These are phyloP conservation scores for Megathymus violae DNA, from an alignment of 1,140 invertebrate genomes.

Conservation along the genomic window DNA sequence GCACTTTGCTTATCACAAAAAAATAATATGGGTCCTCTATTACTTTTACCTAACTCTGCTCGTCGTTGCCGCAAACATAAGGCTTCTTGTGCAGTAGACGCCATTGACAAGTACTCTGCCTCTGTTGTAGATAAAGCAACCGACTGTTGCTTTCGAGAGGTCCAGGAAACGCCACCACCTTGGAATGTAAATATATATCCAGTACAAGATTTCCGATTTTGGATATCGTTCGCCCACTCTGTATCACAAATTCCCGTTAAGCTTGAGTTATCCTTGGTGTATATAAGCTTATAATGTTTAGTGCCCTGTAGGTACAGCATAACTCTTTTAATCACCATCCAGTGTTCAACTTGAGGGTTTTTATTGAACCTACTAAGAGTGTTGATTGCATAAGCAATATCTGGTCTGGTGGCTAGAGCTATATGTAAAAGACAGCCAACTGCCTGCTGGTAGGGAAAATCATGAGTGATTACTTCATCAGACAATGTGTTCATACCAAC, in stretches of 20 bases:
- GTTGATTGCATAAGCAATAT: constrained; percentile 47
- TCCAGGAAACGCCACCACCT: constrained; percentile 54
- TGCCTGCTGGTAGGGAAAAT: constrained; percentile 45
- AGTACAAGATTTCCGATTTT: constrained; percentile 52
- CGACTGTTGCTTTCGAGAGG: constrained; percentile 56
- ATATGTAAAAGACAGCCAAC: constrained; percentile 49
- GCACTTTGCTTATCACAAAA: constrained; percentile 43
- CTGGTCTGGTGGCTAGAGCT: constrained; percentile 48
- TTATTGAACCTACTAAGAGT: constrained; percentile 45
- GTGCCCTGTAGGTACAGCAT: constrained; percentile 45
- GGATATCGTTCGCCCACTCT: constrained; percentile 42
- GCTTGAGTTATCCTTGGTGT: constrained; percentile 37
- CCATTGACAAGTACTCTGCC: constrained; percentile 48
- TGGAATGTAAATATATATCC: constrained; percentile 51
- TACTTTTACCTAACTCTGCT: constrained; percentile 5
- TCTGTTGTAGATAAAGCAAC: constrained; percentile 57
- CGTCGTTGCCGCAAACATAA: constrained; percentile 40
- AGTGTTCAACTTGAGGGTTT: constrained; percentile 44
- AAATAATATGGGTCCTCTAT: constrained; percentile 16
- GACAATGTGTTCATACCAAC: constrained; percentile 39
- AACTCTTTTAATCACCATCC: constrained; percentile 44
- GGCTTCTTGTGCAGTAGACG: constrained; percentile 38
- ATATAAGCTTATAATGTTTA: constrained; percentile 31
- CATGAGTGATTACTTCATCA: constrained; percentile 4
- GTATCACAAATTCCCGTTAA: constrained; percentile 54